phyloP scores from a whole-genome alignment of 53 echinoderm and acorn worm species.

The Zoroaster sp. region DNA sequence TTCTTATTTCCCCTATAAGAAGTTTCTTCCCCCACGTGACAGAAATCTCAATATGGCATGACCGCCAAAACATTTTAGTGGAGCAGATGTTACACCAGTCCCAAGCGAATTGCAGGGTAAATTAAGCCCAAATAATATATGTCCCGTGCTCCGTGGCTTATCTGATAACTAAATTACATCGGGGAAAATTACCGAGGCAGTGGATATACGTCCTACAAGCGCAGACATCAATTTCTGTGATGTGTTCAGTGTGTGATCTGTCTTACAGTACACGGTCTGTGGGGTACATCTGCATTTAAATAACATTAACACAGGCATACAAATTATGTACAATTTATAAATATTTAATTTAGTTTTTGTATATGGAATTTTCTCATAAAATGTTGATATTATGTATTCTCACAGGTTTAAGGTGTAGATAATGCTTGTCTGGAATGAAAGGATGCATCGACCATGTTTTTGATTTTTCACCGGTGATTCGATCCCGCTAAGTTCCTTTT shows the following conservation, averaged over 20 bases:
- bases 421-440: no score
- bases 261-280: neutral
- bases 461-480: no score
- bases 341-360: no score
- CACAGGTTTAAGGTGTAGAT: no score
- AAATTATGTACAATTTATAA: no score
- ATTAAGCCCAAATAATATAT: neutral
- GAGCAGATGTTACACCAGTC: constrained; percentile 36
- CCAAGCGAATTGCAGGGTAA: neutral
- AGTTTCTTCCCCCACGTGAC: neutral
- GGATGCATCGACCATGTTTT: no score
- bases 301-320: neutral
- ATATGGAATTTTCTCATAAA: no score
- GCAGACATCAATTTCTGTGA: constrained; percentile 15
- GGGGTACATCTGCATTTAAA: neutral
- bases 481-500: no score
- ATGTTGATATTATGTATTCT: no score
- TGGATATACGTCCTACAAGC: neutral
- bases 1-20: neutral
- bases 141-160: neutral
- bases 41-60: neutral
- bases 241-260: neutral
- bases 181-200: neutral
- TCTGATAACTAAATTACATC: constrained; percentile 16
- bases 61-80: constrained; percentile 20